These are phyloP conservation scores for Lordiphosa andalusiaca DNA, from an alignment of 2,888 invertebrate genomes.

Conservation along the genomic window DNA sequence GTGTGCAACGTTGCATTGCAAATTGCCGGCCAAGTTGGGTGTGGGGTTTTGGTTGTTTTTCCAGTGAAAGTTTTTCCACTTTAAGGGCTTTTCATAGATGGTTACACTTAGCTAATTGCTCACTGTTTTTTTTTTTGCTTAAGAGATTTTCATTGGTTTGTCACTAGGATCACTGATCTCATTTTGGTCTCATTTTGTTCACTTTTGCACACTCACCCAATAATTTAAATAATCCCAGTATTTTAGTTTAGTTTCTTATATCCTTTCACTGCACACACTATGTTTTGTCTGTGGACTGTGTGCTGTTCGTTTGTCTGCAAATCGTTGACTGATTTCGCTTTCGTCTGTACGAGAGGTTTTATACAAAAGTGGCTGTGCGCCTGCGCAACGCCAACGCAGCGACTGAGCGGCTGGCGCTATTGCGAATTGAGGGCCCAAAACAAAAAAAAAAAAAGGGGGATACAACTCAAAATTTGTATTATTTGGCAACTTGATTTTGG, in stretches of 20 bases:
- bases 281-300: slow-evolving; percentile 16
- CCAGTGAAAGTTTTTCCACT: slow-evolving; percentile 33
- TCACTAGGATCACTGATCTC: too few relatives aligned
- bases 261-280: slow-evolving; percentile 60
- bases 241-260: slow-evolving; percentile 16
- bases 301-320: slow-evolving; percentile 57
- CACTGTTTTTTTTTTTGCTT: too few relatives aligned
- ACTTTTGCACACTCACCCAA: slow-evolving; percentile 57
- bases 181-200: background rate
- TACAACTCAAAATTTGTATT: slow-evolving; percentile 20
- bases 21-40: slow-evolving; percentile 44
- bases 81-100: slow-evolving; percentile 3
- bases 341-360: slow-evolving; percentile 65
- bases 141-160: too few relatives aligned
- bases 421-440: slow-evolving; percentile 66
- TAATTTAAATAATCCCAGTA: slow-evolving; percentile 55
- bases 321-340: slow-evolving; percentile 75
- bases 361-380: slow-evolving; percentile 66
- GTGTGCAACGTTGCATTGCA: slow-evolving; percentile 72
- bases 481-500: slow-evolving; percentile 28
- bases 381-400: slow-evolving; percentile 46
- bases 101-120: slow-evolving; percentile 22
- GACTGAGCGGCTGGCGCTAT: slow-evolving; percentile 19
- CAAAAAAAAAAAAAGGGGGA: slow-evolving; percentile 59
- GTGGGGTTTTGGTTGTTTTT: slow-evolving; percentile 20